phyloP scores from a whole-genome alignment of 35 echinoderm and acorn worm genomes.

The Lytechinus variegatus region DNA sequence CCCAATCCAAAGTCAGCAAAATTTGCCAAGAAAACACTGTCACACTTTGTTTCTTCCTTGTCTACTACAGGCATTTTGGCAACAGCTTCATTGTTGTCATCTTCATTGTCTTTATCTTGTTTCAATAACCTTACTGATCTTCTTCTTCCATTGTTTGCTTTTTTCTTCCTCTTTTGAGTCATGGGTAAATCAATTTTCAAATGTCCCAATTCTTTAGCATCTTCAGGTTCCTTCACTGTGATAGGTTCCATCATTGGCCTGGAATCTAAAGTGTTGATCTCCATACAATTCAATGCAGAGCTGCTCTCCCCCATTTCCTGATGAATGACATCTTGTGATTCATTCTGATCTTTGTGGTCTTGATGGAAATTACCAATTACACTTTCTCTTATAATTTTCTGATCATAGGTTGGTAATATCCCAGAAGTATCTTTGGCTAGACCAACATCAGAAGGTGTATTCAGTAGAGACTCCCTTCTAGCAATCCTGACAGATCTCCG shows the following conservation, averaged over 20 bases:
- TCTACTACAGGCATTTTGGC: neutral
- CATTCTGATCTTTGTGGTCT: neutral
- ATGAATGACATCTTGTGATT: neutral
- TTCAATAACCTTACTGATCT: slow-evolving; percentile 28
- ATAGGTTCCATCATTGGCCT: neutral
- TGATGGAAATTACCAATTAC: neutral
- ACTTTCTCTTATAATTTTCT: neutral
- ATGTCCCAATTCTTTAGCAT: neutral
- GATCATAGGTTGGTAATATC: neutral
- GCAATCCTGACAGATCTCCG: slow-evolving; percentile 47
- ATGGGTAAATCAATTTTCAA: neutral
- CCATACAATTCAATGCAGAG: neutral
- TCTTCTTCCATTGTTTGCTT: neutral
- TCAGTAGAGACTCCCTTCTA: neutral
- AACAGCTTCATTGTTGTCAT: neutral
- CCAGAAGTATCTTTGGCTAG: neutral
- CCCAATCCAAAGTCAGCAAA: slow-evolving; percentile 47
- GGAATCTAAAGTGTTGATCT: neutral
- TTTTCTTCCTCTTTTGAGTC: neutral
- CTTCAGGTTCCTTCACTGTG: neutral
- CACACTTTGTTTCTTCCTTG: neutral
- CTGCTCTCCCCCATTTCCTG: neutral
- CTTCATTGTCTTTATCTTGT: neutral
- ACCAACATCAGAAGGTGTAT: neutral
- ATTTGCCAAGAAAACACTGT: slow-evolving; percentile 18